phyloP scores from a whole-genome alignment of 2,888 invertebrate genomes.

The Bursaphelenchus okinawaensis region DNA sequence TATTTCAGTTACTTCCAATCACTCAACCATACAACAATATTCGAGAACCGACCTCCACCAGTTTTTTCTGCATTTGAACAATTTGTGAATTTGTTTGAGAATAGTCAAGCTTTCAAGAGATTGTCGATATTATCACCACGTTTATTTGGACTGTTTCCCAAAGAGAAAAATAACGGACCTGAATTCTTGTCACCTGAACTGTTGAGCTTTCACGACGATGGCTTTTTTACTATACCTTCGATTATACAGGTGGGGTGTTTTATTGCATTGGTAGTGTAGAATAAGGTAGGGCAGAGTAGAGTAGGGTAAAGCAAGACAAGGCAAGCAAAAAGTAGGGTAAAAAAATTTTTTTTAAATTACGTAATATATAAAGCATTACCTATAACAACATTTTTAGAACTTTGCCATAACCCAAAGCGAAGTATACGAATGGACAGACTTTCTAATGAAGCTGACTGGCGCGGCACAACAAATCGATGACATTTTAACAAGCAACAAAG shows the following conservation, averaged over 20 bases:
- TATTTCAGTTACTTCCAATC: too few relatives aligned
- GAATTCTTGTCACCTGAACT: background rate
- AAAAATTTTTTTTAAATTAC: too few relatives aligned
- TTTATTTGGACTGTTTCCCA: background rate
- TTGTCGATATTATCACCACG: background rate
- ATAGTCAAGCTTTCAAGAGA: background rate
- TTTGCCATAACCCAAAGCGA: constrained; percentile 5
- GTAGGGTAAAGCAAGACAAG: too few relatives aligned
- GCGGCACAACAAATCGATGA: constrained; percentile 13
- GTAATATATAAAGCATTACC: too few relatives aligned
- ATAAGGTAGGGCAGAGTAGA: too few relatives aligned
- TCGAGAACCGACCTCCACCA: background rate
- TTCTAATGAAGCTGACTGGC: constrained; percentile 18
- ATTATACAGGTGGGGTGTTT: background rate
- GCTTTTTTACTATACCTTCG: background rate
- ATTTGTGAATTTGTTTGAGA: background rate
- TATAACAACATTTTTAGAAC: constrained; percentile 8
- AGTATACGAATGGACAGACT: constrained; percentile 20
- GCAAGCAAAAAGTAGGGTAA: too few relatives aligned
- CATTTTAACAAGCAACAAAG: constrained; percentile 4
- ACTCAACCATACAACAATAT: too few relatives aligned
- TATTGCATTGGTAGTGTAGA: too few relatives aligned
- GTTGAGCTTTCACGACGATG: background rate
- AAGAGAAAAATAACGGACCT: background rate
- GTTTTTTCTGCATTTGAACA: background rate